Evolutionary conservation across 2,888 invertebrate genomes (phyloP).

Genomic region (Drosophila neotestacea): DNA sequence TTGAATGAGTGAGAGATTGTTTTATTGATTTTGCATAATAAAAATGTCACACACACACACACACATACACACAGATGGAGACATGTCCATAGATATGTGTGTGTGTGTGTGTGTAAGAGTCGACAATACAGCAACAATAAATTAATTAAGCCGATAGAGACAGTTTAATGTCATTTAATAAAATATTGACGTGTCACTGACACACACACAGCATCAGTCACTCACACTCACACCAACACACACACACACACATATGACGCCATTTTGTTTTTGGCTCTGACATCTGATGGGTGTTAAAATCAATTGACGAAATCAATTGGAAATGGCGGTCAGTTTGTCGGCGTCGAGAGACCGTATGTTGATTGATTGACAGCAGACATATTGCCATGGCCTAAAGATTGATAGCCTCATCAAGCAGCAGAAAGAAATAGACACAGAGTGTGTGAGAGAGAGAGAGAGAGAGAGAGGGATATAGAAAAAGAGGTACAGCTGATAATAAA

Average conservation of each 20-base stretch:
- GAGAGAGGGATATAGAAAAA: not conserved
- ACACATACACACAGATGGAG: slow-evolving; percentile 3
- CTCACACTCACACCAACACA: slow-evolving; percentile 23
- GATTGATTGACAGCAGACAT: slow-evolving; percentile 83
- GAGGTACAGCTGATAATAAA: too few species aligned
- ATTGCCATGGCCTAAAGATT: slow-evolving; percentile 69
- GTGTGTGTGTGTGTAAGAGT: slow-evolving; percentile 45
- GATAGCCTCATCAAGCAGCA: slow-evolving; percentile 52
- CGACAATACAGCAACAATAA: slow-evolving; percentile 84
- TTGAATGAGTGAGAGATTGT: slow-evolving; percentile 72
- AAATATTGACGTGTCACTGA: slow-evolving; percentile 84
- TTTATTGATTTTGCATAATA: slow-evolving; percentile 83
- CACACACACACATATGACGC: slow-evolving; percentile 49
- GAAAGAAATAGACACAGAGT: not conserved
- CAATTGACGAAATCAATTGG: slow-evolving; percentile 85
- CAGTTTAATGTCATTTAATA: slow-evolving; percentile 85
- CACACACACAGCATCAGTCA: slow-evolving; percentile 56
- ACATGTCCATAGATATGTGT: not conserved
- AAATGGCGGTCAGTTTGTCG: slow-evolving; percentile 76
- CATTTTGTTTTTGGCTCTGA: slow-evolving; percentile 74
- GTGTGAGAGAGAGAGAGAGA: not conserved
- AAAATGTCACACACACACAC: slow-evolving; percentile 79
- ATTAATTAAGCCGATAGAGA: slow-evolving; percentile 85
- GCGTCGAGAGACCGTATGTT: slow-evolving; percentile 54
- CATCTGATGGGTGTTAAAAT: slow-evolving; percentile 83